Evolutionary conservation across 2,113 vertebrate species (phyloP).

Genomic region (Forbesichthys agassizii): DNA sequence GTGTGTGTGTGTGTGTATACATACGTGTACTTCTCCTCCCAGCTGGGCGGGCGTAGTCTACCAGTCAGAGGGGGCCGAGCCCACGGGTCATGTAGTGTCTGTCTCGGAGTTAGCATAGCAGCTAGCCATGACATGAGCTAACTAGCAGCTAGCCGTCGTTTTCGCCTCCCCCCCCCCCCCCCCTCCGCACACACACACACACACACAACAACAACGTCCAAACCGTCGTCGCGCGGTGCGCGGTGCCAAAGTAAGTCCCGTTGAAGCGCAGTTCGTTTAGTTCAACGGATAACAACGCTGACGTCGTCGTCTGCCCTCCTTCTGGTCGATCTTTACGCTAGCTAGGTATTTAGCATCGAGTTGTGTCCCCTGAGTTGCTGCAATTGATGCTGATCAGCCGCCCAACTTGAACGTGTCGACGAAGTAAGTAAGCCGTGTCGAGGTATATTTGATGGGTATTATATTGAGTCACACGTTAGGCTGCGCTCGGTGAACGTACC

Average conservation of each 20-base stretch:
- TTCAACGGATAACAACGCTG: rapidly evolving
- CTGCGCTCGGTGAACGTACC: too few relatives aligned
- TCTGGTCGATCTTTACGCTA: conserved; percentile 30
- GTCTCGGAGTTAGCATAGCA: conserved; percentile 50
- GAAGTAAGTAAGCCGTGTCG: conserved; percentile 15
- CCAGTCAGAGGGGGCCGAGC: conserved; percentile 49
- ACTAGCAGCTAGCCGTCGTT: conserved; percentile 45
- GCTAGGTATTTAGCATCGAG: conserved; percentile 17
- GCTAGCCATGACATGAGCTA: conserved; percentile 70
- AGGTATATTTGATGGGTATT: too few relatives aligned
- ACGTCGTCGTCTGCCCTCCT: not conserved
- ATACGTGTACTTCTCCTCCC: conserved; percentile 32
- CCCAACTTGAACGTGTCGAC: conserved; percentile 12
- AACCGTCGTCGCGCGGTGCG: not conserved
- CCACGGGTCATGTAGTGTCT: conserved; percentile 47
- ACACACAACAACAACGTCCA: not conserved
- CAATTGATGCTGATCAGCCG: not conserved
- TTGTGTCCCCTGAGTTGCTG: conserved; percentile 17
- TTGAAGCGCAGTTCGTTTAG: conserved; percentile 10
- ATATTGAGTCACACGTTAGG: too few relatives aligned
- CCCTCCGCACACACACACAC: too few relatives aligned
- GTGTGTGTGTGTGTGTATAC: too few relatives aligned
- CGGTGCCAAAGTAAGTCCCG: not conserved
- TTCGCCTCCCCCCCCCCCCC: not conserved
- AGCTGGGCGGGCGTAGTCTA: conserved; percentile 64